Conservation (phyloP, 2,888 invertebrate genomes). For the Linnaemya vulpina region DNA sequence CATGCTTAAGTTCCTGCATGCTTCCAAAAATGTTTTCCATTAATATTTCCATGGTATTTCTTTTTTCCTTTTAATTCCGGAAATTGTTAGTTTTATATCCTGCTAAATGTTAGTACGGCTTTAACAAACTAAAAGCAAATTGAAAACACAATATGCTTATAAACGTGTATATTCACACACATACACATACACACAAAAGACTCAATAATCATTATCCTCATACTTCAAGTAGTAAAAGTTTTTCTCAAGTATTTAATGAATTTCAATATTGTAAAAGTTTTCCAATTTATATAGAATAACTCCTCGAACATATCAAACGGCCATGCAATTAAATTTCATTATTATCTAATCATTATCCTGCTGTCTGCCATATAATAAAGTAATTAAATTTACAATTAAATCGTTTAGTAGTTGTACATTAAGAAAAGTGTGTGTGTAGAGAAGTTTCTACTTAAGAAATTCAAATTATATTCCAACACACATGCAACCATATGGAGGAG, state of each 20-base stretch:
- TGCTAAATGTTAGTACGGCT: constrained; percentile 28
- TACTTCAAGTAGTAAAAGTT: not conserved
- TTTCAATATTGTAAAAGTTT: not conserved
- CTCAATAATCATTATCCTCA: not conserved
- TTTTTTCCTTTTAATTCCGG: constrained; percentile 46
- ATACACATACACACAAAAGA: not conserved
- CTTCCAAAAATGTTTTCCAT: constrained; percentile 21
- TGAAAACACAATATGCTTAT: not conserved
- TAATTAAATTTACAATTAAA: constrained; percentile 57
- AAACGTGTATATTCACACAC: too few relatives aligned
- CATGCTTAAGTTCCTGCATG: constrained; percentile 47
- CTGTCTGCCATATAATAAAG: constrained; percentile 29
- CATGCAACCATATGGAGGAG: not conserved
- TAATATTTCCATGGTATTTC: constrained; percentile 35
- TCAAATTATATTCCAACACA: not conserved
- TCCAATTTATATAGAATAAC: constrained; percentile 13
- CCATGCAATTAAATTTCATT: constrained; percentile 16
- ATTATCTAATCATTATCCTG: constrained; percentile 39
- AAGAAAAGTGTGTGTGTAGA: not conserved
- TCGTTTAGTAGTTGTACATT: not conserved
- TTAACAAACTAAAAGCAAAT: not conserved
- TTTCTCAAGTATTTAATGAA: not conserved
- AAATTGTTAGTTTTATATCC: constrained; percentile 66
- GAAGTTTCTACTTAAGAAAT: constrained; percentile 22
- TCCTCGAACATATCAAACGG: not conserved